A percentile compares a stretch with the other conserved stretches of the same genome.
These are phyloP conservation scores for Solen grandis DNA, from an alignment of 1,140 invertebrate species.

Conservation along the genomic window DNA sequence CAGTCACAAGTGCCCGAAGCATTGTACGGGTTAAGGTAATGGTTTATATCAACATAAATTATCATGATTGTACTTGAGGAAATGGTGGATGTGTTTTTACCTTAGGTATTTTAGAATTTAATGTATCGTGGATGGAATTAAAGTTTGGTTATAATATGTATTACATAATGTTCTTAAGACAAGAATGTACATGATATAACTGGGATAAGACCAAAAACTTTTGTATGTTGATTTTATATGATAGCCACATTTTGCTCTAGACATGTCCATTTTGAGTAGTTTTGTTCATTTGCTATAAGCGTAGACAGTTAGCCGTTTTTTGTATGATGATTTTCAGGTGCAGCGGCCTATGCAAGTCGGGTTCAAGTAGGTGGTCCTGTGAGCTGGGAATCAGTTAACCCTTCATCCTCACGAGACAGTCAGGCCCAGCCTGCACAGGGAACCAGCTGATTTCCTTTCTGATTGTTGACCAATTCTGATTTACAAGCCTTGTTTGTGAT, in stretches of 20 bases:
- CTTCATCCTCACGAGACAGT: constrained; percentile 13
- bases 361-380: constrained; percentile 26
- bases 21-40: too few species aligned
- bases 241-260: background rate
- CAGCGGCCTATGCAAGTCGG: constrained; percentile 12
- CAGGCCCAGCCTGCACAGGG: too few species aligned
- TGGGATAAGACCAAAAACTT: background rate
- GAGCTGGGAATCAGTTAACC: constrained; percentile 45
- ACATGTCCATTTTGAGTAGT: background rate
- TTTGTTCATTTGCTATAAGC: too few species aligned
- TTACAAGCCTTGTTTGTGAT: too few species aligned
- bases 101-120: too few species aligned
- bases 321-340: constrained; percentile 24
- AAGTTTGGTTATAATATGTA: background rate
- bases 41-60: too few species aligned
- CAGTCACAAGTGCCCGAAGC: too few species aligned
- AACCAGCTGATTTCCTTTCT: too few species aligned
- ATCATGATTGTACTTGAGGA: too few species aligned
- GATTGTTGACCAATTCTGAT: too few species aligned
- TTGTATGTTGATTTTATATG: background rate
- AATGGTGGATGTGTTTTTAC: too few species aligned
- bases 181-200: background rate
- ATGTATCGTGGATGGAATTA: too few species aligned
- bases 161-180: background rate
- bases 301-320: background rate